Evolutionary conservation across 1,140 invertebrate genomes (phyloP), one percentile per base, ranked within the genome.

Genomic region (Carposina sasakii): DNA sequence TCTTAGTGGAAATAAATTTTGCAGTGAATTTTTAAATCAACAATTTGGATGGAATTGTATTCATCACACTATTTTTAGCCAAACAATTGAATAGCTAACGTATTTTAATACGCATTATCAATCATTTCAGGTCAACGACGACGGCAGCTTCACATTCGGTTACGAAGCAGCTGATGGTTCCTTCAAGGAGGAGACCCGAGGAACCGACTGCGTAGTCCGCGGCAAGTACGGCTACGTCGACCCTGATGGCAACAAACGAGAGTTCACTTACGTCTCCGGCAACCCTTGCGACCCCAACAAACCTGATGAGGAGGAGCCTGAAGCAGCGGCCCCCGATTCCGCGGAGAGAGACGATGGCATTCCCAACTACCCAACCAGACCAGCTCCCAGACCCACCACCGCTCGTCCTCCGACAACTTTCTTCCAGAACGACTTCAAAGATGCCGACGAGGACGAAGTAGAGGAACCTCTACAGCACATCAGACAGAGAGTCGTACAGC

Each of bases 211-310:
- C 67, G 92, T 95, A 0, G 94, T 96, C 0, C 86, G 93, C 44
- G 94, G 94, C 3, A 95, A 95, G 73, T 96, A 96, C 71, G 94
- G 94, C 8, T 96, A 96, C 81, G 87, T 96, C 13, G 94, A 96
- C 71, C 93, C 94, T 1, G 92, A 95, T 60, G 94, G 95, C 45
- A 94, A 95, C 71, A 93, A 94, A 63, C 78, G 94, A 48, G 93
- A 96, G 67, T 95, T 96, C 72, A 93, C 92, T 1, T 96, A 96
- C 71, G 93, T 94, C 1, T 94, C 93, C n/a, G 94, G 94, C n/a
- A 95, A 95, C 66, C 93, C 93, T 2, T 95, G 93, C 70, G 93
- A 95, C 60, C 93, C 93, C 1, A 94, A 94, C 71, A 91, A 91
- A 8, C 89, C 90, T 39, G 89, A 92, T 10, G 90, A 92, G 8